A percentile compares a stretch with the other conserved stretches of the same genome.
Evolutionary conservation across 2,113 vertebrate genomes (phyloP).

Genomic region (Callipepla squamata): DNA sequence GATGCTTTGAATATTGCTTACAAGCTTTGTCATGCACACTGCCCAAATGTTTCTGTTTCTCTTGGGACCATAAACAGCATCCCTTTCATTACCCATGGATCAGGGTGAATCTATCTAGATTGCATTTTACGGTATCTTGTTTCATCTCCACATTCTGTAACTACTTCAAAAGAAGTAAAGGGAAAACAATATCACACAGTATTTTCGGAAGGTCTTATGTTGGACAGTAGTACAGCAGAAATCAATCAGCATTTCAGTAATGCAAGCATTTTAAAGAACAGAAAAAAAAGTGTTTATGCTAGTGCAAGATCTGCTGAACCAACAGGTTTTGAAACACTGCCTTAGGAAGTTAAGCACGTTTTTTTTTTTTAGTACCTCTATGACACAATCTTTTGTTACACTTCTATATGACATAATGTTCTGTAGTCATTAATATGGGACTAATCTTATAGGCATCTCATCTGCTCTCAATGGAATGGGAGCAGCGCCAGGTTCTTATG

Average conservation of each 20-base stretch:
- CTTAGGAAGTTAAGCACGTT: neutral
- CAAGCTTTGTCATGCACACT: neutral
- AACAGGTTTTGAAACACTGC: constrained; percentile 34
- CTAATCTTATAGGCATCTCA: constrained; percentile 49
- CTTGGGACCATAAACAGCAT: neutral
- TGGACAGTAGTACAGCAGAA: constrained; percentile 5
- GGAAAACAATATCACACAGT: neutral
- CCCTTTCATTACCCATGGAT: neutral
- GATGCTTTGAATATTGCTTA: neutral
- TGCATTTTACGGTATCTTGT: neutral
- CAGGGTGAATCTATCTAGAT: neutral
- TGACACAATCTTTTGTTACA: constrained; percentile 51
- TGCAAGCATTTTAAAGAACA: neutral
- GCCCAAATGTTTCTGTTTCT: neutral
- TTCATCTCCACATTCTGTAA: constrained; percentile 6
- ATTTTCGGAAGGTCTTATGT: neutral
- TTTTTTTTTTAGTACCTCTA: neutral
- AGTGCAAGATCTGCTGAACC: constrained; percentile 26
- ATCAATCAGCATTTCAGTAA: constrained; percentile 35
- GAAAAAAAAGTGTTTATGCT: constrained; percentile 10
- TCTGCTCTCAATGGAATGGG: neutral
- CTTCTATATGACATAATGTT: constrained; percentile 7
- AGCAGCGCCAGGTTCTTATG: neutral
- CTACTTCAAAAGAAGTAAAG: neutral
- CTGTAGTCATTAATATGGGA: constrained; percentile 15